A percentile compares a stretch with the other conserved stretches of the same genome.
These are phyloP conservation scores for Hermetia illucens DNA, from an alignment of 1,140 invertebrate genomes.

Conservation along the genomic window DNA sequence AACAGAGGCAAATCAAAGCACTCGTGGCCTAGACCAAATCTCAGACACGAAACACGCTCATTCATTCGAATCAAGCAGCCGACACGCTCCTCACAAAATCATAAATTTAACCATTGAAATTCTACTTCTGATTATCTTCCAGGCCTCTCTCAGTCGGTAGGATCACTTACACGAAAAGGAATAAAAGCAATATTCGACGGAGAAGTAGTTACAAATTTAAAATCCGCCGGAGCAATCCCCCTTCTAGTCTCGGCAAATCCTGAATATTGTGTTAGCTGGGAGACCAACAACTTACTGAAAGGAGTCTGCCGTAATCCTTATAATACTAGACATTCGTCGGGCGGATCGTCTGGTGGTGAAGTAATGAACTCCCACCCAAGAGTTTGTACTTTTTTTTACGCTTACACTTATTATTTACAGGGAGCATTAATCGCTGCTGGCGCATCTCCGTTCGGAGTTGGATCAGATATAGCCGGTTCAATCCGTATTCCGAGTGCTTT, in stretches of 20 bases:
- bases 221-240: constrained; percentile 59
- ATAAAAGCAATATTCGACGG: constrained; percentile 45
- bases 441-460: constrained; percentile 64
- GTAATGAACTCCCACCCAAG: constrained; percentile 25
- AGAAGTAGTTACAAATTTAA: constrained; percentile 40
- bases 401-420: constrained; percentile 27
- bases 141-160: no score
- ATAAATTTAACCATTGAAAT: no score
- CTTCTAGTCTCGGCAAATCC: constrained; percentile 68
- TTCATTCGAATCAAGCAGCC: no score
- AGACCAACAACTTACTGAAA: constrained; percentile 52
- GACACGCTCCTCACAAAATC: no score
- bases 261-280: constrained; percentile 60
- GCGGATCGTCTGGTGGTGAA: constrained; percentile 68
- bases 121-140: no score
- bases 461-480: constrained; percentile 76
- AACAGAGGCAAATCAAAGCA: no score
- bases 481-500: constrained; percentile 73
- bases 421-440: constrained; percentile 51
- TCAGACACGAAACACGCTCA: no score
- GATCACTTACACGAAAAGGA: constrained; percentile 39
- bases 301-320: constrained; percentile 72
- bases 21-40: no score
- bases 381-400: not conserved
- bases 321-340: constrained; percentile 42